phyloP scores from a whole-genome alignment of 2,797 vertebrate species.

The Epinephelus awoara region DNA sequence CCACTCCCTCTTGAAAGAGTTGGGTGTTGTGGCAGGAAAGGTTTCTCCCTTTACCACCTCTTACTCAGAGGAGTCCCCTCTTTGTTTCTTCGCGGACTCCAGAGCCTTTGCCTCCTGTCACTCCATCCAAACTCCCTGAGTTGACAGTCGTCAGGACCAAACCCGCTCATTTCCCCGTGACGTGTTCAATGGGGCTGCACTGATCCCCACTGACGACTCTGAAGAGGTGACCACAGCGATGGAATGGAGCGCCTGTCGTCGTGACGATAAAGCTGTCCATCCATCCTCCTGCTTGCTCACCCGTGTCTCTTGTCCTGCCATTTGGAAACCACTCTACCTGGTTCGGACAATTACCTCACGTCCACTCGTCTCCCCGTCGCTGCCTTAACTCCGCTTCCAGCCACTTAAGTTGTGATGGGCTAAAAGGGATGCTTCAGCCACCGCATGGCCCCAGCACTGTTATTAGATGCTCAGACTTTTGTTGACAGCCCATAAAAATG shows the following conservation, averaged over 20 bases:
- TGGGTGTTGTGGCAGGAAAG: slow-evolving; percentile 37
- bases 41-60: slow-evolving; percentile 40
- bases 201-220: slow-evolving; percentile 81
- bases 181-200: slow-evolving; percentile 80
- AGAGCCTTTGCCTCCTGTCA: slow-evolving; percentile 65
- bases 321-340: slow-evolving; percentile 83
- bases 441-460: slow-evolving; percentile 71
- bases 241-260: slow-evolving; percentile 64
- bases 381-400: slow-evolving; percentile 83
- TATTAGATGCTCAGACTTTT: slow-evolving; percentile 81
- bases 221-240: slow-evolving; percentile 71
- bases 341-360: slow-evolving; percentile 81
- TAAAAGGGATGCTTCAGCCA: slow-evolving; percentile 85
- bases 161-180: slow-evolving; percentile 76
- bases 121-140: slow-evolving; percentile 59
- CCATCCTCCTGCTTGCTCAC: slow-evolving; percentile 71
- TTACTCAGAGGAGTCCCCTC: slow-evolving; percentile 47
- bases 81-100: slow-evolving; percentile 49
- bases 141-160: slow-evolving; percentile 69
- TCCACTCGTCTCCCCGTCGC: slow-evolving; percentile 63
- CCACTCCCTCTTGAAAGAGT: slow-evolving; percentile 16
- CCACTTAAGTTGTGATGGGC: slow-evolving; percentile 86
- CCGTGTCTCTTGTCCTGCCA: slow-evolving; percentile 72
- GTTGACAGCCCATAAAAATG: slow-evolving; percentile 82
- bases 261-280: slow-evolving; percentile 68